Evolutionary conservation across 2,797 vertebrate genomes (phyloP).

Genomic region (Pygocentrus nattereri): DNA sequence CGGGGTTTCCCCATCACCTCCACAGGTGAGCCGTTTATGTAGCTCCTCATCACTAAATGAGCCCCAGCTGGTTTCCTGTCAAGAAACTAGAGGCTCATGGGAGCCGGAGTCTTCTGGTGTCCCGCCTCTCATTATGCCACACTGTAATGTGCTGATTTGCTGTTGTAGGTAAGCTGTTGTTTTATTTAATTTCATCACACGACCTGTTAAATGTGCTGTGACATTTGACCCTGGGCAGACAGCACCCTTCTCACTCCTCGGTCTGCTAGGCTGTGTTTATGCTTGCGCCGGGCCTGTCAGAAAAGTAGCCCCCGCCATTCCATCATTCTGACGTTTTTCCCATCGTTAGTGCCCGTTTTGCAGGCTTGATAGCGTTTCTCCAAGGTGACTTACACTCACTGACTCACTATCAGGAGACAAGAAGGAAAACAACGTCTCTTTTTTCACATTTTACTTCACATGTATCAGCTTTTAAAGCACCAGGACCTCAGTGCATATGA

Average conservation of each 20-base stretch:
- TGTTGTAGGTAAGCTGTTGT: conserved; percentile 4
- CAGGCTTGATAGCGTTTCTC: conserved; percentile 35
- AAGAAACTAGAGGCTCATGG: conserved; percentile 19
- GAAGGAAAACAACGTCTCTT: background rate
- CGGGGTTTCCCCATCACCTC: background rate
- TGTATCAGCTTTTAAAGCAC: too few relatives aligned
- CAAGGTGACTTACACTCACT: conserved; percentile 34
- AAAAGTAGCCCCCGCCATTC: conserved; percentile 7
- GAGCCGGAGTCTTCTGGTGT: conserved; percentile 16
- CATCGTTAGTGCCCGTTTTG: conserved; percentile 33
- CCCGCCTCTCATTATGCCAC: conserved; percentile 13
- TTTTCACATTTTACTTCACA: background rate
- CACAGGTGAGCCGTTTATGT: conserved; percentile 38
- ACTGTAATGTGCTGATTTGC: background rate
- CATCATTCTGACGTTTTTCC: conserved; percentile 35
- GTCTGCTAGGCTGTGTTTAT: background rate
- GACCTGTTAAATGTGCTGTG: background rate
- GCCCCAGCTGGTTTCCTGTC: conserved; percentile 40
- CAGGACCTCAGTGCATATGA: background rate
- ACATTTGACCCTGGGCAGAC: conserved; percentile 21
- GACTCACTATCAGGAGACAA: conserved; percentile 8
- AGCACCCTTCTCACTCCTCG: background rate
- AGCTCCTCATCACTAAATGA: conserved; percentile 32
- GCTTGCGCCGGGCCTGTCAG: conserved; percentile 4
- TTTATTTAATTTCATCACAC: background rate